Conservation (phyloP, 30 jellyfish, hydroid and myxozoan genomes). For the Morbakka virulenta region DNA sequence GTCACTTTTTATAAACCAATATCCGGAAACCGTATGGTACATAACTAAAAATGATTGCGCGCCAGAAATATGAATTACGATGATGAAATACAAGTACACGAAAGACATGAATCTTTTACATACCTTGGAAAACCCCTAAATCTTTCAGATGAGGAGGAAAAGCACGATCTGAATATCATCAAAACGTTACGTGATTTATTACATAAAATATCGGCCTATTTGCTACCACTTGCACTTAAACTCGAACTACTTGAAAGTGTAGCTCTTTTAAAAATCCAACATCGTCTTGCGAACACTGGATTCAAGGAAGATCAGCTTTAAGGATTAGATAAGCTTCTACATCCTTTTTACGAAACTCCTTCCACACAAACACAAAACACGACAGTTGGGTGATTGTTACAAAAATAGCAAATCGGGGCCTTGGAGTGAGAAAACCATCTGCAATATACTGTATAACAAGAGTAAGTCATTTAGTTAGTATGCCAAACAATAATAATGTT, state of each 20-base stretch:
- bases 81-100: conserved; percentile 5
- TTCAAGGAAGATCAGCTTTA: no score
- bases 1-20: neutral
- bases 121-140: conserved; percentile 11
- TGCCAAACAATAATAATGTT: neutral
- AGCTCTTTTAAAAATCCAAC: no score
- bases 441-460: conserved; percentile 3
- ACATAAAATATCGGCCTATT: neutral
- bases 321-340: conserved; percentile 12
- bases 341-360: no score
- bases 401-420: conserved; percentile 14
- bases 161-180: conserved; percentile 1
- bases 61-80: neutral
- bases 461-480: no score
- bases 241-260: no score
- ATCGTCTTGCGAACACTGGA: no score
- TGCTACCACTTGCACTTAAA: conserved; percentile 2
- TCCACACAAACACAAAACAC: conserved; percentile 12
- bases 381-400: conserved; percentile 2
- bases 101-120: no score
- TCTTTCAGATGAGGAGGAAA: conserved; percentile 7
- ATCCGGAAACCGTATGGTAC: conserved; percentile 16
- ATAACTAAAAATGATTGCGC: neutral
- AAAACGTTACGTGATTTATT: no score
- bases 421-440: conserved; percentile 18